Base-by-base conservation (phyloP, 2,888 invertebrate genomes). In the Agrochola macilenta region DNA sequence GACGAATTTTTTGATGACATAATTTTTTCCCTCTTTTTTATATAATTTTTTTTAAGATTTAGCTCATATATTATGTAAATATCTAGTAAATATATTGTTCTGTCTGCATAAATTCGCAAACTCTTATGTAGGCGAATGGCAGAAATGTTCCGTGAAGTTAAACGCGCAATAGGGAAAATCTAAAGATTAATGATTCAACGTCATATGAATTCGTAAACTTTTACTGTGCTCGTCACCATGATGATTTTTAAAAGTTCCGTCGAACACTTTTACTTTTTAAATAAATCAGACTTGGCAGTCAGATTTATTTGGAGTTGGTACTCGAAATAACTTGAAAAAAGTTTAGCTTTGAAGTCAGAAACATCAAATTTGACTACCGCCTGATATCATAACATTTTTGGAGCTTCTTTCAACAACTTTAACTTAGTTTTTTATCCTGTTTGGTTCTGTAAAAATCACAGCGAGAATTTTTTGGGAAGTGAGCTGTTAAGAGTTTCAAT, bases 241-340 rank as follows among this genome's bases (percentile, higher is more conserved):
- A 77, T 63, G 49, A 74, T 81, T 70, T 79, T 70, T 49, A 78
- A 79, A 85, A 75, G 65, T 76, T 73, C 11, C 35, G 54, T 65
- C 61, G 23, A 70, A 78, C 57, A 76, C 63, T 69, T 79, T 74
- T 78, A 79, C 85, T 81, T 84, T 77, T 77, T 65, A 81, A 74
- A 87, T 82, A 82, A 83, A 87, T 81, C 70, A 74, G 39, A 77
- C 66, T 74, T 46, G 46, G 46, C 12, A 46, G 14, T 46, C 46
- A 12, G 46, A 46, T 46, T 14, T 46, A 46, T 46, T 46, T 14
- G 4, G 12, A 46, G 46, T 46, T 46, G 12, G 12, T 1, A 75
- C 70, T 77, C 35, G 65, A 72, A 87, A 78, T 85, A 80, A 85
- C 65, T 81, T 76, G n/a, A 54, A 11, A 60, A 81, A 87, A 35